Base-by-base conservation (phyloP, 2,888 invertebrate genomes). In the Sarcophaga carnaria region DNA sequence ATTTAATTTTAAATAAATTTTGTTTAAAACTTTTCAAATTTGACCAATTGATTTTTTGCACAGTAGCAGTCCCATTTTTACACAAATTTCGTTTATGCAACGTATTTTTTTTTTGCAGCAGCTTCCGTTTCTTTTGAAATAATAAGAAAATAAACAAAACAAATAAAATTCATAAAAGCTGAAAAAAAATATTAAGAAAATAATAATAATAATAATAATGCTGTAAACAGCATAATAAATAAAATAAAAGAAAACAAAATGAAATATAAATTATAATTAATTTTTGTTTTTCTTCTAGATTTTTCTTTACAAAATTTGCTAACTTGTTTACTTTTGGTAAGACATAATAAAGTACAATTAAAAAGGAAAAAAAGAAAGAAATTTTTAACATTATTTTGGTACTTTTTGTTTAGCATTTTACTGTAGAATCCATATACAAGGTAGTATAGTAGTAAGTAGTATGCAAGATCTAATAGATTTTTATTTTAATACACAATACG, bases 81-180 rank as follows among this genome's bases (percentile, higher is more conserved):
- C 62, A 70, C 59, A 75, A 25, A 6, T 37, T 60, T 72, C 54
- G 17, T 12, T 54, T 54, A 2, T 54, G 54, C 14, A 54, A 54
- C 4, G 17, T 14, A 17, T 17, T 14, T 54, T 17, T 14, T 54
- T 54, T 14, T 12, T 14, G 14, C 12, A 54, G 17, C 54, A 79
- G 87, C 81, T 87, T 87, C 87, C 87, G 87, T 87, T 87, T 87
- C 87, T 87, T 87, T 83, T 83, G 54, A 22, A 59, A 12, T 49
- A 54, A 66, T 49, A 45, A 70, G 6, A 72, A n/a, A 69, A n/a
- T 54, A 70, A 37, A 25, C 14, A 64, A 74, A 70, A 45, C 14
- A 81, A 69, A 83, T 66, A 60, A 67, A 69, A 67, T 64, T 20
- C 59, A 71, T 70, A 84, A 80, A 71, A 67, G 80, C 84, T 85